Percentiles rank a stretch among this genome's conserved stretches.
Evolutionary conservation across 1,140 invertebrate genomes (phyloP).

Genomic region (Vanessa tameamea): DNA sequence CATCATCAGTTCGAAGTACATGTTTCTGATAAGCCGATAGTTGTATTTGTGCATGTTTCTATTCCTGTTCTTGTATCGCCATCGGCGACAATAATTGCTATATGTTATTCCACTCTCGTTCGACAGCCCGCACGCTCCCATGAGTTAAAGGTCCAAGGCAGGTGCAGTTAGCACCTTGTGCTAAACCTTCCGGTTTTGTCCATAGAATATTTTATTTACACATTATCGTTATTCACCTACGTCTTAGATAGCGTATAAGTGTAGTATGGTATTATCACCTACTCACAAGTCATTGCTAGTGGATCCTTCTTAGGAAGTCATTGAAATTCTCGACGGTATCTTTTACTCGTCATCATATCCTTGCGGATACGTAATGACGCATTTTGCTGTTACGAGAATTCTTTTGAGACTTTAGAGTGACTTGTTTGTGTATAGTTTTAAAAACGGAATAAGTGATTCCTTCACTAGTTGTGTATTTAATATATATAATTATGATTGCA

Average conservation of each 20-base stretch:
- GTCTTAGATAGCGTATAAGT: conserved; percentile 9
- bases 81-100: conserved; percentile 14
- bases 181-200: conserved; percentile 62
- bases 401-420: neutral
- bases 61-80: conserved; percentile 5
- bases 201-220: conserved; percentile 63
- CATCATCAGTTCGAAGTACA: neutral
- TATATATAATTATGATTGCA: too few relatives aligned
- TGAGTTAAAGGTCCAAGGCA: conserved; percentile 46
- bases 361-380: conserved; percentile 33
- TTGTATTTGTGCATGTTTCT: neutral
- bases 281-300: neutral
- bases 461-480: too few relatives aligned
- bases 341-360: conserved; percentile 36
- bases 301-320: conserved; percentile 48
- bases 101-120: conserved; percentile 26
- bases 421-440: too few relatives aligned
- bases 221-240: conserved; percentile 49
- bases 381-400: conserved; percentile 1
- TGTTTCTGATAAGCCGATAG: neutral
- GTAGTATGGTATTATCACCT: neutral
- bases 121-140: conserved; percentile 26
- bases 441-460: too few relatives aligned
- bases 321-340: conserved; percentile 50
- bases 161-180: conserved; percentile 69